Percentiles rank a stretch among this genome's conserved stretches.
Conservation (phyloP, 2,797 vertebrate species). For the Discoglossus pictus region DNA sequence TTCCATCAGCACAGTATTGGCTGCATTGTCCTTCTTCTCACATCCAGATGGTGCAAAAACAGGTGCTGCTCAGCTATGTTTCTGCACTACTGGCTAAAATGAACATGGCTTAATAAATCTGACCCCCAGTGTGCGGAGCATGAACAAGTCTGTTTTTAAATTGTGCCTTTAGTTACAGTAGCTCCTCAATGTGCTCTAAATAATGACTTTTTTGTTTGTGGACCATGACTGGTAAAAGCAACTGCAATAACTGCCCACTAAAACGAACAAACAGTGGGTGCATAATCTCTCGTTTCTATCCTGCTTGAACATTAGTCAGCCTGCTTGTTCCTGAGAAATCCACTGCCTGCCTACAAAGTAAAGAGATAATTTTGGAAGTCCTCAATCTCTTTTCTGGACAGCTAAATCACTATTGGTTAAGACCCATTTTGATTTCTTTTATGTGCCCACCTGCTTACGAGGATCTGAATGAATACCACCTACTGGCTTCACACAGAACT, state of each 20-base stretch:
- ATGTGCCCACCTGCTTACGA: slow-evolving; percentile 44
- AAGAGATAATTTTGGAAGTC: slow-evolving; percentile 31
- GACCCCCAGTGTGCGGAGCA: too few species aligned
- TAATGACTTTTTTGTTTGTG: too few species aligned
- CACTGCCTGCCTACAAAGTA: slow-evolving; percentile 9
- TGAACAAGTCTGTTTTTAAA: too few species aligned
- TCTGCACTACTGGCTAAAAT: too few species aligned
- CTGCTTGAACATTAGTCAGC: not conserved
- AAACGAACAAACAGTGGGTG: not conserved
- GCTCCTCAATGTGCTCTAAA: too few species aligned
- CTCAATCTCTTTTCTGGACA: slow-evolving; percentile 47
- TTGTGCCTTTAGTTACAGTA: too few species aligned
- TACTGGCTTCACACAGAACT: slow-evolving; percentile 22
- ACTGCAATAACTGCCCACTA: not conserved
- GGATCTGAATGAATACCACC: slow-evolving; percentile 37
- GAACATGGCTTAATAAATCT: too few species aligned
- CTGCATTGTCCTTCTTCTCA: too few species aligned
- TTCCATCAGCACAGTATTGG: too few species aligned
- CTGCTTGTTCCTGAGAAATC: not conserved
- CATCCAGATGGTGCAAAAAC: too few species aligned
- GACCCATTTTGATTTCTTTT: slow-evolving; percentile 44
- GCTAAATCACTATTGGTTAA: slow-evolving; percentile 43
- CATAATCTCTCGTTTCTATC: not conserved
- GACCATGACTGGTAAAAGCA: not conserved
- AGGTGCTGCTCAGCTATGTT: too few species aligned